Percentiles rank a stretch among this genome's conserved stretches.
Evolutionary conservation across 2,113 vertebrate species (phyloP).

Genomic region (Pyrgilauda ruficollis): DNA sequence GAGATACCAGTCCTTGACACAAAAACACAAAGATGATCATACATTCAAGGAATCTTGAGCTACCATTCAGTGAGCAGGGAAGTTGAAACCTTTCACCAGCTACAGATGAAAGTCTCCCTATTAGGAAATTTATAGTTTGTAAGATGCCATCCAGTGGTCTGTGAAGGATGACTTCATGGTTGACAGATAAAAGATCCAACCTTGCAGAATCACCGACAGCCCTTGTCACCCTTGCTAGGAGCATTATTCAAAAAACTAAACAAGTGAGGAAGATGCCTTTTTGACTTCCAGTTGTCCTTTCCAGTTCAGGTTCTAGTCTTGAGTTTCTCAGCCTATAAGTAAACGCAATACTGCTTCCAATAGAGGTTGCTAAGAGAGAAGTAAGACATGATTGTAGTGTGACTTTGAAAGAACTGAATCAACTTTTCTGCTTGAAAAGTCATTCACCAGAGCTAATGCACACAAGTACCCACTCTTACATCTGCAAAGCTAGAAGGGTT

Average conservation of each 20-base stretch:
- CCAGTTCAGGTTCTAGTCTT: not conserved
- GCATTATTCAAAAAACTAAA: not conserved
- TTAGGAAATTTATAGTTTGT: not conserved
- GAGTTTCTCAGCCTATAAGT: not conserved
- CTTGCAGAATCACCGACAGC: not conserved
- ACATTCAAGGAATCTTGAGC: not conserved
- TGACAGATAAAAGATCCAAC: not conserved
- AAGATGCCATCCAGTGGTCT: not conserved
- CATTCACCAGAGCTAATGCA: not conserved
- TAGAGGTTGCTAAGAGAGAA: not conserved
- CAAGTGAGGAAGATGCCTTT: not conserved
- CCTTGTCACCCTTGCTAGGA: not conserved
- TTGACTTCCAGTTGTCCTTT: not conserved
- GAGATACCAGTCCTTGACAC: not conserved
- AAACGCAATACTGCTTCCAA: not conserved
- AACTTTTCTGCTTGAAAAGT: not conserved
- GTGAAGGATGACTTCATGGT: not conserved
- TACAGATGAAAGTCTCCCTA: constrained; percentile 21
- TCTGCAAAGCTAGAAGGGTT: not conserved
- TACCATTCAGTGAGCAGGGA: not conserved
- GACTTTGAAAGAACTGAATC: not conserved
- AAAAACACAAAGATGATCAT: not conserved
- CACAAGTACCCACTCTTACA: not conserved
- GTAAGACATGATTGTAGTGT: not conserved
- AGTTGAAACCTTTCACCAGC: not conserved